These are phyloP conservation scores for Drosophila nasuta DNA, from an alignment of 1,140 invertebrate genomes.

Conservation along the genomic window DNA sequence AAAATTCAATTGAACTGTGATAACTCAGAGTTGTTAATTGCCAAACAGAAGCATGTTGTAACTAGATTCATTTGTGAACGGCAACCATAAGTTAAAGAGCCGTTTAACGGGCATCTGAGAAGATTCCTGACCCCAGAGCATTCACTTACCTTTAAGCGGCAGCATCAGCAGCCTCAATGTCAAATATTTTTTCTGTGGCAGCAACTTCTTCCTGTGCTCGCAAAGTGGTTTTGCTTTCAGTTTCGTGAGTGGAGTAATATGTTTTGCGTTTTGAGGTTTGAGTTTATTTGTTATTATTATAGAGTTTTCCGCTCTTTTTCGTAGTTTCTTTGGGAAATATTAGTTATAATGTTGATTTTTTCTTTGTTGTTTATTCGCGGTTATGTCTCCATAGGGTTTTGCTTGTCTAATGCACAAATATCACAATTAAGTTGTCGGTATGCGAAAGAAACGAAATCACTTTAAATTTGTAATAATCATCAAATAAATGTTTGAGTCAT, in stretches of 20 bases:
- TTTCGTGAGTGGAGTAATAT: conserved; percentile 76
- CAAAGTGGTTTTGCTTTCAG: conserved; percentile 61
- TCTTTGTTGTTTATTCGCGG: conserved; percentile 46
- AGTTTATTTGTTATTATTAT: conserved; percentile 55
- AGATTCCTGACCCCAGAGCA: conserved; percentile 45
- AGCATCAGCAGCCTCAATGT: conserved; percentile 61
- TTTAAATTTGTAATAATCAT: conserved; percentile 52
- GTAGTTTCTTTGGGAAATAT: conserved; percentile 56
- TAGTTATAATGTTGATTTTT: conserved; percentile 67
- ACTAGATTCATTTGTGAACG: conserved; percentile 57
- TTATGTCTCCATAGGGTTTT: conserved; percentile 59
- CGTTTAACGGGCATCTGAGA: conserved; percentile 49
- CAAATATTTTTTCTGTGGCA: conserved; percentile 48
- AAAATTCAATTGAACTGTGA: conserved; percentile 40
- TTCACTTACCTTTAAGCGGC: conserved; percentile 78
- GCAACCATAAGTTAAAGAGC: conserved; percentile 32
- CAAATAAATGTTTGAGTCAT: conserved; percentile 31
- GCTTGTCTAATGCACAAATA: conserved; percentile 65
- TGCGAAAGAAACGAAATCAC: conserved; percentile 63
- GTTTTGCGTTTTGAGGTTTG: conserved; percentile 33
- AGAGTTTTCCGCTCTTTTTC: conserved; percentile 67
- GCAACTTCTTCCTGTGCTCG: conserved; percentile 61
- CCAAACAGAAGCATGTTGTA: neutral
- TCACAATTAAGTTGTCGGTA: conserved; percentile 66
- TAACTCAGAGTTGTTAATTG: conserved; percentile 5